Base-by-base conservation (phyloP, 2,888 invertebrate genomes). In the Pyrrhosoma nymphula region DNA sequence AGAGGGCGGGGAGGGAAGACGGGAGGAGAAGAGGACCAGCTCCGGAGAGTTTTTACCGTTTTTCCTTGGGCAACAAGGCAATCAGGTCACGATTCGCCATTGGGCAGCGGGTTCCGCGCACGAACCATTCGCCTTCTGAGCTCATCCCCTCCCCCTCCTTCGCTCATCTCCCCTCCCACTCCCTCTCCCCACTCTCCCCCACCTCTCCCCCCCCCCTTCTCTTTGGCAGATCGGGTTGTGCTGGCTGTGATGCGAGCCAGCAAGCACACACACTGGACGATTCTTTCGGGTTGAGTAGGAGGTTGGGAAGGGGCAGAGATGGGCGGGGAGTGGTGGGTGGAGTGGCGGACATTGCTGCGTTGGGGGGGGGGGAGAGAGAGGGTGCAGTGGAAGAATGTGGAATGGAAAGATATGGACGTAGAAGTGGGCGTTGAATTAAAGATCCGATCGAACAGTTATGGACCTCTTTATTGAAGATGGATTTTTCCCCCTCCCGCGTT, bases 81-180 rank as follows among this genome's bases (percentile, higher is more conserved):
- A 89, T 56, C 89, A 89, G 89, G 89, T 89, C 89, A 89, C 89
- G 89, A 89, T 89, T 55, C 89, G 89, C 89, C 89, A 89, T 89
- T 89, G 89, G 89, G 89, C 89, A 89, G 89, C 89, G n/a, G 89
- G 56, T 56, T 89, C 47, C 89, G 55, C n/a, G 26, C 89, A 89
- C 89, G 89, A 55, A 89, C 55, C 89, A 56, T 12, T 56, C 89
- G 89, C 55, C 89, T 89, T 56, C 89, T 35, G 16, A 18, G 82
- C 82, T 82, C 82, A 47, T 89, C 23, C 89, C 18, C 47, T 26
- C 88, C 16, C 8, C 2, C 47, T 47, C 47, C 8, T 8, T 47
- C 47, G 47, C 47, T 47, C 47, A 47, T 47, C 47, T 47, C 47
- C 88, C 88, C 23, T 26, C 69, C 26, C 39, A 60, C 60, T 14